A percentile compares a stretch with the other conserved stretches of the same genome.
phyloP scores from a whole-genome alignment of 2,797 vertebrate species.

The Poeciliopsis gracilis region DNA sequence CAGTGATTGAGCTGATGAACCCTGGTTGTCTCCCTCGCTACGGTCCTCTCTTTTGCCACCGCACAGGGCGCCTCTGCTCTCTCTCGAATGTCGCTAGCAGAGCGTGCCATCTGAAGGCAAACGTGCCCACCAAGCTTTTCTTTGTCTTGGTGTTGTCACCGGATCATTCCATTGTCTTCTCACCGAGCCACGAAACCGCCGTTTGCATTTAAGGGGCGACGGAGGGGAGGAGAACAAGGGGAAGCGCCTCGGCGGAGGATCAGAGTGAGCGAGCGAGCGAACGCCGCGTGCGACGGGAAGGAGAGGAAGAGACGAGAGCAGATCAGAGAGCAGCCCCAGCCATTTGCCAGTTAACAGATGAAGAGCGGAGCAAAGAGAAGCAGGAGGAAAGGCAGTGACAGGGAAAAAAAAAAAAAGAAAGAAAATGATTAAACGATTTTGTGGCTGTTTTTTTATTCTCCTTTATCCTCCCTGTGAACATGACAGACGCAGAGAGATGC shows the following conservation, averaged over 20 bases:
- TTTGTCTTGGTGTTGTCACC: conserved; percentile 61
- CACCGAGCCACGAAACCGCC: conserved; percentile 40
- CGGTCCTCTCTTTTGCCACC: background rate
- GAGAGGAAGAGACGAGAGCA: conserved; percentile 24
- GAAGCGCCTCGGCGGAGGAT: conserved; percentile 37
- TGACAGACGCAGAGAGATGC: conserved; percentile 28
- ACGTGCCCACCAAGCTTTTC: conserved; percentile 57
- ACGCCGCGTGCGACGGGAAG: conserved; percentile 11
- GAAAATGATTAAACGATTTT: conserved; percentile 60
- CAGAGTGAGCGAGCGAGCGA: background rate
- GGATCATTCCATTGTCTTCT: conserved; percentile 60
- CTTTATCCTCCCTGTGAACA: conserved; percentile 32
- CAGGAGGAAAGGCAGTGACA: conserved; percentile 48
- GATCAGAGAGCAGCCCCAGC: conserved; percentile 46
- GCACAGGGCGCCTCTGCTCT: conserved; percentile 42
- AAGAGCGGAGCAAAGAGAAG: conserved; percentile 44
- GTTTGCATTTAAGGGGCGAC: conserved; percentile 58
- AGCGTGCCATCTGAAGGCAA: conserved; percentile 62
- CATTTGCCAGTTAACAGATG: conserved; percentile 57
- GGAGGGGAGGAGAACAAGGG: conserved; percentile 32
- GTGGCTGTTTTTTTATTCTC: conserved; percentile 44
- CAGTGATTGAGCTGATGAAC: conserved; percentile 35
- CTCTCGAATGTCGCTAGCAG: conserved; percentile 58
- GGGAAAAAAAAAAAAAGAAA: conserved; percentile 15
- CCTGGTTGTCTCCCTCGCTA: conserved; percentile 8